Base-by-base conservation (phyloP, 1,140 invertebrate genomes). In the Euwallacea similis region DNA sequence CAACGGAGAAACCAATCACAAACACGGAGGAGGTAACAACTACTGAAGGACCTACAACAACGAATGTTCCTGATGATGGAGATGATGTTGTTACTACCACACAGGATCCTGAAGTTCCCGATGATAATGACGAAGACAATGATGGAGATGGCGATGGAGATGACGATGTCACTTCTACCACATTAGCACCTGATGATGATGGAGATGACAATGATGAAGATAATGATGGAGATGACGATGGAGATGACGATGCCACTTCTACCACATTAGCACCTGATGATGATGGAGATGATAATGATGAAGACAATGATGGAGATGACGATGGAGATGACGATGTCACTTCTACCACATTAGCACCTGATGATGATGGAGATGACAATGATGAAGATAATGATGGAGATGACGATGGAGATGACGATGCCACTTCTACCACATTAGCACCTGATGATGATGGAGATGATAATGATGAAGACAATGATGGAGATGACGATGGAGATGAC, bases 251-350 rank as follows among this genome's bases (percentile, higher is more conserved):
- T 56, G 54, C 7, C 16, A 16, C 11, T 16, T 10, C 54, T 13
- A 56, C 54, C 8, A 56, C 54, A 15, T 8, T 10, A 56, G 54
- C 15, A 7, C 11, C 54, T 56, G 54, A 56, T 10, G 54, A 56
- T 13, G 54, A 56, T 13, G 54, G 7, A 10, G 58, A 16, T 8
- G 44, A 11, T 60, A 33, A 60, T 13, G 54, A n/a, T n/a, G n/a
- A 47, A 47, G 46, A 7, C 46, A 47, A 7, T 47, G n/a, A 7
- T 47, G 46, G 7, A 47, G 46, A 8, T 47, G 46, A 47, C n/a
- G 46, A 47, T 47, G 46, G n/a, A 8, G 46, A 47, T n/a, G n/a
- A 10, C 7, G 54, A 56, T 56, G 54, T 10, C 16, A 16, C 13
- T 16, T 13, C 54, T 15, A 56, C 54, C 16, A 16, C 54, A 10